phyloP scores from a whole-genome alignment of 2,888 invertebrate genomes.

The Leucozona laternaria region DNA sequence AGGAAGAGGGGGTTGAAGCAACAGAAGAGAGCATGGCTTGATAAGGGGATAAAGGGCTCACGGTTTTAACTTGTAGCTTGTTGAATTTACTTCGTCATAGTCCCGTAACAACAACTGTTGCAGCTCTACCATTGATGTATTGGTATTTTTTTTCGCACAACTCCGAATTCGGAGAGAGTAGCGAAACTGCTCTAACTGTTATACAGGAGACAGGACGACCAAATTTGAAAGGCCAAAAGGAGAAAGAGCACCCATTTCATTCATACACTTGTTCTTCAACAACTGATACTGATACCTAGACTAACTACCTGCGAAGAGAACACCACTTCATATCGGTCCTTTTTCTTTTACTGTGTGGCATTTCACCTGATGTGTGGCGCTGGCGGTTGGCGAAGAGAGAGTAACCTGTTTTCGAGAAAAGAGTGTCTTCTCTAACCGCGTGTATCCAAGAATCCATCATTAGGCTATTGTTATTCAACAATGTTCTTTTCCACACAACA shows the following conservation, averaged over 20 bases:
- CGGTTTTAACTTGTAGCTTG: slow-evolving; percentile 72
- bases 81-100: slow-evolving; percentile 65
- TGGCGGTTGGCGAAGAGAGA: too few species aligned
- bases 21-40: slow-evolving; percentile 1
- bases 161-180: slow-evolving; percentile 67
- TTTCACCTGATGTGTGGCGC: slow-evolving; percentile 51
- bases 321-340: not conserved
- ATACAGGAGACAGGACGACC: slow-evolving; percentile 60
- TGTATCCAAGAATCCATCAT: slow-evolving; percentile 48
- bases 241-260: slow-evolving; percentile 59
- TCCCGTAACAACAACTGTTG: slow-evolving; percentile 73
- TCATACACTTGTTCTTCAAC: slow-evolving; percentile 53
- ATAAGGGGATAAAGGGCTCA: slow-evolving; percentile 57
- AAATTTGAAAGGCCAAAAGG: slow-evolving; percentile 31
- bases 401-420: slow-evolving; percentile 43
- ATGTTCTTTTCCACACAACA: slow-evolving; percentile 20
- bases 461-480: slow-evolving; percentile 59
- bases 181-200: slow-evolving; percentile 50
- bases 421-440: slow-evolving; percentile 41
- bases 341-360: not conserved
- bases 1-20: not conserved
- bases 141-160: slow-evolving; percentile 46
- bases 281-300: not conserved
- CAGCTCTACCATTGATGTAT: slow-evolving; percentile 60
- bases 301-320: slow-evolving; percentile 52